Conservation (phyloP, 2,797 vertebrate genomes). For the Vespertilio murinus region DNA sequence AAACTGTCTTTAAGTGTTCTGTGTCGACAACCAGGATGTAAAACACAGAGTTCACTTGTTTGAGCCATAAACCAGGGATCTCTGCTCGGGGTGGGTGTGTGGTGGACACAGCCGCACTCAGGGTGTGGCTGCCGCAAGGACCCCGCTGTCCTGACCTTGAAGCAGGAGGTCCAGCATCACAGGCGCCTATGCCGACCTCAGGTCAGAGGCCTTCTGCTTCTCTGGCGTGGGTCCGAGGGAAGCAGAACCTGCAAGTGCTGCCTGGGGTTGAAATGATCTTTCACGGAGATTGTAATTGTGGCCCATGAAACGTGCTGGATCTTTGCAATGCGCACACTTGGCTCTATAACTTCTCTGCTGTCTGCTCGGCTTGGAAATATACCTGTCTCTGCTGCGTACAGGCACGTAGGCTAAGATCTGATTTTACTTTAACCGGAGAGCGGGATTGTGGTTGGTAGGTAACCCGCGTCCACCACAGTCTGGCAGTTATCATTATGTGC, state of each 20-base stretch:
- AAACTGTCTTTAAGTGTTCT: not conserved
- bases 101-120: not conserved
- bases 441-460: not conserved
- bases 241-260: rapidly evolving
- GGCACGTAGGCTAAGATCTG: not conserved
- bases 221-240: not conserved
- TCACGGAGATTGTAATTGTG: rapidly evolving
- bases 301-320: not conserved
- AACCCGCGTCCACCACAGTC: not conserved
- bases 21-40: not conserved
- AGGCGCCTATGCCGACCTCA: too few relatives aligned
- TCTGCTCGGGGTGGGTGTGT: rapidly evolving
- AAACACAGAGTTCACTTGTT: not conserved
- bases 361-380: not conserved
- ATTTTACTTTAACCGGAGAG: not conserved
- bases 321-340: not conserved
- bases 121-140: not conserved
- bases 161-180: not conserved
- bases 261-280: not conserved
- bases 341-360: not conserved
- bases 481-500: not conserved
- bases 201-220: not conserved
- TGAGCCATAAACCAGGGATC: not conserved
- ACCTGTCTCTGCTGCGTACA: rapidly evolving
- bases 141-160: not conserved